Evolutionary conservation across 1,140 invertebrate species (phyloP).

Genomic region (Musca vetustissima): DNA sequence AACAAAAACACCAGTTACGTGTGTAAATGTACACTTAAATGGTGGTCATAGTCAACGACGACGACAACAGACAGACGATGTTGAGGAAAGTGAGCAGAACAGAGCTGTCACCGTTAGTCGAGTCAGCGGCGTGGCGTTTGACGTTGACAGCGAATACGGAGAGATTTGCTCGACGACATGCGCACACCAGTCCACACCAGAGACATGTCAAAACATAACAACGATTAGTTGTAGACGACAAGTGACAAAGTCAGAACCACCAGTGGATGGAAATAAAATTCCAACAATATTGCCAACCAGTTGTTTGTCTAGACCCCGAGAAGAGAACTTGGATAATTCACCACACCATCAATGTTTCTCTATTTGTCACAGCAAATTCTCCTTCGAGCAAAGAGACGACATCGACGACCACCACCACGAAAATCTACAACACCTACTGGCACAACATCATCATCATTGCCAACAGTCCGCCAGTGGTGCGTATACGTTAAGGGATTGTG

Average conservation of each 20-base stretch:
- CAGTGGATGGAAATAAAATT: neutral
- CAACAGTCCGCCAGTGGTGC: conserved; percentile 20
- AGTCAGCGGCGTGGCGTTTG: too few relatives aligned
- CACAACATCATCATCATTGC: conserved; percentile 19
- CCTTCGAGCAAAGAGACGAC: neutral
- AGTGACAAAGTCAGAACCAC: conserved; percentile 2
- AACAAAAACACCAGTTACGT: conserved; percentile 24
- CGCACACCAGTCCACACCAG: neutral
- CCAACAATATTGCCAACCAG: conserved; percentile 24
- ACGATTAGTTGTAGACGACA: neutral
- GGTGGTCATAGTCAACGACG: conserved; percentile 15
- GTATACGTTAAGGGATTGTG: conserved; percentile 21
- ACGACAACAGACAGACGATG: conserved; percentile 9
- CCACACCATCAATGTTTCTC: neutral
- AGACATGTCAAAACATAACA: conserved; percentile 11
- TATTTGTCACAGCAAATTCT: neutral
- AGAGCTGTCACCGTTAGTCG: too few relatives aligned
- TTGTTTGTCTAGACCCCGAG: conserved; percentile 11
- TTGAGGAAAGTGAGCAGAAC: neutral
- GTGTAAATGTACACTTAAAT: conserved; percentile 4
- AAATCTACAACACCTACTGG: neutral
- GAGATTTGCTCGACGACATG: neutral
- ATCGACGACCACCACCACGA: neutral
- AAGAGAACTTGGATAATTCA: neutral
- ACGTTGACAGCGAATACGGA: too few relatives aligned